phyloP scores from a whole-genome alignment of 2,797 vertebrate species.

The Peromyscus nudipes region DNA sequence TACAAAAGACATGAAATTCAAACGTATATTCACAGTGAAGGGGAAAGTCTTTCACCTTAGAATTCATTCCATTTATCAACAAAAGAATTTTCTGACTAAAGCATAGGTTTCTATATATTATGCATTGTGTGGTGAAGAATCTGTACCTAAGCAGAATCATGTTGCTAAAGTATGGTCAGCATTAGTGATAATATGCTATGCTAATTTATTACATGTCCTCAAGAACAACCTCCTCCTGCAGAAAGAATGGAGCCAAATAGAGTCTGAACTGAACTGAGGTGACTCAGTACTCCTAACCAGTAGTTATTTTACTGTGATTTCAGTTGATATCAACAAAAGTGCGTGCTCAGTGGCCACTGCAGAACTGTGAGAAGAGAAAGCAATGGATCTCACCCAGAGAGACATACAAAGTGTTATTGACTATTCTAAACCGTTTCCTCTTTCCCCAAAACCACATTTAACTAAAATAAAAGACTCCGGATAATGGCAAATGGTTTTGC shows the following conservation, averaged over 20 bases:
- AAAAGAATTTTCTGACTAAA: constrained; percentile 32
- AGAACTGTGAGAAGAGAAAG: not conserved
- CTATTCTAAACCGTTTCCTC: not conserved
- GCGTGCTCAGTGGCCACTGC: not conserved
- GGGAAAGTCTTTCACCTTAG: not conserved
- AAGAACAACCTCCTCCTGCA: not conserved
- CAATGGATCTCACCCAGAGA: not conserved
- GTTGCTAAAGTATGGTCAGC: constrained; percentile 54
- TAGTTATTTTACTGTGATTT: not conserved
- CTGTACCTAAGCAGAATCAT: constrained; percentile 58
- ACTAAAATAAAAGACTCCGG: not conserved
- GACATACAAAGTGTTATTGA: not conserved
- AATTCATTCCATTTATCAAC: not conserved
- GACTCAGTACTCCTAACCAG: not conserved
- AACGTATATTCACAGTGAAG: not conserved
- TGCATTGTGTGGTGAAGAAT: not conserved
- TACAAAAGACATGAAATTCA: constrained; percentile 53
- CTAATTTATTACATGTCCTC: not conserved
- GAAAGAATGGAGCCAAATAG: not conserved
- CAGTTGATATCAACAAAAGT: not conserved
- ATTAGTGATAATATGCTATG: not conserved
- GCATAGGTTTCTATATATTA: not conserved
- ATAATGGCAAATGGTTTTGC: not conserved
- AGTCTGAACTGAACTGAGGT: not conserved
- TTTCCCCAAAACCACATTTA: not conserved